Base-by-base conservation (phyloP, 2,888 invertebrate species). In the Azorinus chamasolen region DNA sequence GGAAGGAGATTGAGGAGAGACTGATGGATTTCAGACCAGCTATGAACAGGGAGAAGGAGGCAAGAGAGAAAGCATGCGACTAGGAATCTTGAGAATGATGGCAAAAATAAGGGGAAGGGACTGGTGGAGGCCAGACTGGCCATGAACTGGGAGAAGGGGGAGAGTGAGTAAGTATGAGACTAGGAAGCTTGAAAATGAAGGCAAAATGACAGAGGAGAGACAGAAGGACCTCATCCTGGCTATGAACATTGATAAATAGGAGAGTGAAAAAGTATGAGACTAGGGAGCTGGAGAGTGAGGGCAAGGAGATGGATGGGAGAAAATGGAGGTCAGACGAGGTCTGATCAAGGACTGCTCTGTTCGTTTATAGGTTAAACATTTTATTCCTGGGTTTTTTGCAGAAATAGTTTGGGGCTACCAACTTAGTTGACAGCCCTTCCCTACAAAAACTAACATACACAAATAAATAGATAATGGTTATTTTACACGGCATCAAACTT, bases 1-100 rank as follows among this genome's bases (percentile, higher is more conserved):
- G 88, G 24, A 86, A 86, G 41, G 89, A 91, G 69, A 92, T 93
- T 92, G 92, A 92, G 64, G 92, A 92, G 62, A 77, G 92, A 37
- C 84, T 93, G 20, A 83, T 83, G 57, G 91, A 92, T 57, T 80
- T 93, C 5, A 92, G 92, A 69, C 77, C 90, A 63, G 91, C 91
- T 24, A 91, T 93, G 90, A 90, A 83, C 41, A 87, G 87, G 55
- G 92, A 92, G 73, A 92, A 91, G 69, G 92, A 92, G 68, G 88
- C 90, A 59, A 85, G 92, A 82, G 91, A 91, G 92, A 92, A 84
- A 87, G 90, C 77, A n/a, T n/a, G n/a, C n/a, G n/a, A 41, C 14
- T n/a, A n/a, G n/a, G n/a, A n/a, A n/a, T n/a, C n/a, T n/a, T n/a
- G n/a, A n/a, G n/a, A n/a, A n/a, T n/a, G n/a, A n/a, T n/a, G n/a